A percentile compares a stretch with the other conserved stretches of the same genome.
Conservation (phyloP, 2,113 vertebrate genomes). For the Pelecanus crispus region DNA sequence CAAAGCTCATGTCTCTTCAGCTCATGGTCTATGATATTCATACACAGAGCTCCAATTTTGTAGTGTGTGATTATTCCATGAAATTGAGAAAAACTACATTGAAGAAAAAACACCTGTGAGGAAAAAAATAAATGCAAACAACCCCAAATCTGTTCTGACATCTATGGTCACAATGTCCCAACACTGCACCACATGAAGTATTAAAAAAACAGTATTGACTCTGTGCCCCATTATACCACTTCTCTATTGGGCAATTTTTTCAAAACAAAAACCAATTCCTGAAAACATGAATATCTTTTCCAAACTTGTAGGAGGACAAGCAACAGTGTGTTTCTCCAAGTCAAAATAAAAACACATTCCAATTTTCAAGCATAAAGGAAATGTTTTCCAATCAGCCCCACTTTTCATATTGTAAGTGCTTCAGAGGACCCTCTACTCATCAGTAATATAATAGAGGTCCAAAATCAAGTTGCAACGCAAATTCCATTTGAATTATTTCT, state of each 20-base stretch:
- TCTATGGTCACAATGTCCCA: neutral
- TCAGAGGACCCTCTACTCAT: neutral
- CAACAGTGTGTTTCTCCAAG: neutral
- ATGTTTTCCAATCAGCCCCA: neutral
- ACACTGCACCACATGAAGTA: neutral
- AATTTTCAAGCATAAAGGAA: neutral
- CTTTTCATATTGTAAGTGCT: neutral
- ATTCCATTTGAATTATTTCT: neutral
- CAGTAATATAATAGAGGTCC: neutral
- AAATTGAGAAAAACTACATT: constrained; percentile 88
- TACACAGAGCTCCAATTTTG: constrained; percentile 91
- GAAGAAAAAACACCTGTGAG: constrained; percentile 39
- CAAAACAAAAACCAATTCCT: neutral
- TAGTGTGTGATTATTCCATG: constrained; percentile 91
- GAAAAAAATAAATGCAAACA: neutral
- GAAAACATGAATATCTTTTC: neutral
- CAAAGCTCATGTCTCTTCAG: constrained; percentile 92
- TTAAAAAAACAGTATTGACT: neutral
- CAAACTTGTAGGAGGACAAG: neutral
- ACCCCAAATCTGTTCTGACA: neutral
- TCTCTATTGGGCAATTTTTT: neutral
- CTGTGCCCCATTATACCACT: neutral
- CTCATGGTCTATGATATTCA: constrained; percentile 93
- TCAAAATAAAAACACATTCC: neutral
- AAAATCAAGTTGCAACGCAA: neutral